phyloP scores from a whole-genome alignment of 2,888 invertebrate species.

The Orthosia gracilis region DNA sequence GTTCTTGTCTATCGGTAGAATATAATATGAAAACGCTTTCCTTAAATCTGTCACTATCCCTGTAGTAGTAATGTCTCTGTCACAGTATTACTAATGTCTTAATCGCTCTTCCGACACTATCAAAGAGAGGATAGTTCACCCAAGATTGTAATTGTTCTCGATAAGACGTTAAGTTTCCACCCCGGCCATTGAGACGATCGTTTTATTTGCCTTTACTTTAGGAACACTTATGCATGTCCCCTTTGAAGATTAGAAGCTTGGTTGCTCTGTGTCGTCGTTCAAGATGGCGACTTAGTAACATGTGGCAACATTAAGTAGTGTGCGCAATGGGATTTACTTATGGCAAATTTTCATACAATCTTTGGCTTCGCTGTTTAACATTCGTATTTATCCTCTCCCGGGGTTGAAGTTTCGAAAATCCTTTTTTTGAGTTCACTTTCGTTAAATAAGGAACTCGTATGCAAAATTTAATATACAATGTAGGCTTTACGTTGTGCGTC shows the following conservation, averaged over 20 bases:
- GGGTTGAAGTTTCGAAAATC: too few relatives aligned
- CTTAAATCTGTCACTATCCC: background rate
- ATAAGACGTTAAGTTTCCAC: slow-evolving; percentile 3
- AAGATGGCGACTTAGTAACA: background rate
- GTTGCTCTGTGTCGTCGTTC: background rate
- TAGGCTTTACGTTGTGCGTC: too few relatives aligned
- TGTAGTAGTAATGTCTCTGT: too few relatives aligned
- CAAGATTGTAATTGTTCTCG: slow-evolving; percentile 17
- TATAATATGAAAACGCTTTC: too few relatives aligned
- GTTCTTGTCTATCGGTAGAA: too few relatives aligned
- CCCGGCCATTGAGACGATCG: slow-evolving; percentile 5
- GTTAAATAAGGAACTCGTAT: too few relatives aligned
- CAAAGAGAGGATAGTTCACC: background rate
- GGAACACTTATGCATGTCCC: background rate
- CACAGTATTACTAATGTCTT: slow-evolving; percentile 6
- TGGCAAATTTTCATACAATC: too few relatives aligned
- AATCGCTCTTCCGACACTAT: slow-evolving; percentile 22
- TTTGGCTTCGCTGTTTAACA: too few relatives aligned
- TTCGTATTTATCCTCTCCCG: too few relatives aligned
- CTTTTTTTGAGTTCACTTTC: too few relatives aligned
- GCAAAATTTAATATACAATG: too few relatives aligned
- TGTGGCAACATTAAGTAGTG: background rate
- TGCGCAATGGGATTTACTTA: too few relatives aligned
- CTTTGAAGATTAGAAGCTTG: slow-evolving; percentile 8
- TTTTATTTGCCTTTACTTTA: background rate